Evolutionary conservation across 2,888 invertebrate genomes (phyloP), one percentile per base, ranked within the genome.

Genomic region (Lathronympha strigana): DNA sequence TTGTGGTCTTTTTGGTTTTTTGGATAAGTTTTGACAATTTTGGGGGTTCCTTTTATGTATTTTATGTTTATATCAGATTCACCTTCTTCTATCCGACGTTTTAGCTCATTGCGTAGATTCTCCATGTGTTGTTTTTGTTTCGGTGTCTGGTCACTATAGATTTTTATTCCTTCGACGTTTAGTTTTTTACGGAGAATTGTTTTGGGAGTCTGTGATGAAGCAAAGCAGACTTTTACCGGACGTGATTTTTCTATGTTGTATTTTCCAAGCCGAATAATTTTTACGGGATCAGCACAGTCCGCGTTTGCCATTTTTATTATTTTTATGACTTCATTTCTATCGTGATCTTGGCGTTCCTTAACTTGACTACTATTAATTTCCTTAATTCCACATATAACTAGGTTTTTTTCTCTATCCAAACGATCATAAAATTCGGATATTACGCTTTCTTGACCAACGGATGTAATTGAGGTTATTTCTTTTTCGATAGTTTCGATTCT

Each of bases 181-280:
- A 43, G 1, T 19, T 8, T 43, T 6, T 43, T 43, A 1, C 43
- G 43, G 4, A 43, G 9, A 19, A 43, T 19, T 43, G 43, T 15
- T 43, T 8, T 43, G 8, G 19, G 17, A 3, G 43, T 43, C 19
- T 43, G 43, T 19, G 43, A 15, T 5, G 43, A 43, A 19, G 15
- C 43, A 43, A 43, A 43, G 19, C 17, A 43, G 15, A 17, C 19
- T 43, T 19, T 43, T 1, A 43, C 9, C 8, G 19, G 19, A 1
- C 43, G 43, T 43, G 45, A 45, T 45, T 45, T 45, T 13, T 45
- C 45, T 45, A 23, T 23, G 23, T 23, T 23, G 4, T 45, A 45
- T 23, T 45, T 21, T 13, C 23, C 45, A 2, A 23, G 23, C n/a
- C 38, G n/a, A 9, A 45, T 23, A 1, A 13, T 45, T 9, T 45